These are phyloP conservation scores for Merodon equestris DNA, from an alignment of 2,888 invertebrate species.

Conservation along the genomic window DNA sequence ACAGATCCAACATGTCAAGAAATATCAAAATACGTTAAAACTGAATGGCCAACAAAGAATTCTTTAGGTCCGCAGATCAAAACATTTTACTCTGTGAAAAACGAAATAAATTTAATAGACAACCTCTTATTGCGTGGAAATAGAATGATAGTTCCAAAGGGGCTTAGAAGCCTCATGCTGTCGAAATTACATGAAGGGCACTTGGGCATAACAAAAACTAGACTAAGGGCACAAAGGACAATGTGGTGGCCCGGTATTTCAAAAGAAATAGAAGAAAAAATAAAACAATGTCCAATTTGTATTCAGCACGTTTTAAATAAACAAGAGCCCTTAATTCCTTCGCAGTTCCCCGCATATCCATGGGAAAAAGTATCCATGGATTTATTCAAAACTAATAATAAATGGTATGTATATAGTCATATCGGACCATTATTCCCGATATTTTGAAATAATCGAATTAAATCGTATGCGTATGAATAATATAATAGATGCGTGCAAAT, in stretches of 20 bases:
- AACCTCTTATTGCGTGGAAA: background rate
- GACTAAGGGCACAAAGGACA: constrained; percentile 5
- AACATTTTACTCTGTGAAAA: background rate
- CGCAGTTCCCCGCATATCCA: constrained; percentile 6
- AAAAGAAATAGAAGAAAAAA: background rate
- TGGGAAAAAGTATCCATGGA: constrained; percentile 2
- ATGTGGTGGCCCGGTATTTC: constrained; percentile 17
- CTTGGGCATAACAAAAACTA: constrained; percentile 18
- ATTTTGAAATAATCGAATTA: background rate
- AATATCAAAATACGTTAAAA: background rate
- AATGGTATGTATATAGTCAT: constrained; percentile 6
- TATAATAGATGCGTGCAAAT: constrained; percentile 5
- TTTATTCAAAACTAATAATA: background rate
- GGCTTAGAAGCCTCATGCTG: background rate
- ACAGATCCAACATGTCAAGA: background rate
- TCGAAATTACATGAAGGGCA: constrained; percentile 8
- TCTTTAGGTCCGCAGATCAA: background rate
- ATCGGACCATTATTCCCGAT: background rate
- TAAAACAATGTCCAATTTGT: background rate
- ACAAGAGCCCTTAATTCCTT: constrained; percentile 3
- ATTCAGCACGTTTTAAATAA: background rate
- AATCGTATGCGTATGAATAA: constrained; percentile 1
- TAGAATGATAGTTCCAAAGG: background rate
- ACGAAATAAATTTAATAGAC: constrained; percentile 1
- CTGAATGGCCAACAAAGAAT: constrained; percentile 1